These are phyloP conservation scores for Syrmaticus mikado DNA, from an alignment of 2,113 vertebrate species.

Conservation along the genomic window DNA sequence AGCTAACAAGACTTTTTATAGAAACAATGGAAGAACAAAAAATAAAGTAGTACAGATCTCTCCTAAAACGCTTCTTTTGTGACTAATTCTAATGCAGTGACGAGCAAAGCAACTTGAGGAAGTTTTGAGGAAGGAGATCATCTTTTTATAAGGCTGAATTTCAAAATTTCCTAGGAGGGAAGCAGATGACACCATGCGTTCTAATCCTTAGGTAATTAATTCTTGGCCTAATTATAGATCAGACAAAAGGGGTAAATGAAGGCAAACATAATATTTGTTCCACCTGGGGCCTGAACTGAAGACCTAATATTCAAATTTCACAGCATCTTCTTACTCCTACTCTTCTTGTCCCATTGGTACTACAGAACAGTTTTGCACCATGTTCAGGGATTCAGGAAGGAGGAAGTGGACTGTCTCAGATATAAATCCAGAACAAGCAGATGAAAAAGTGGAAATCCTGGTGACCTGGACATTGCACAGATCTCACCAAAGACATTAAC, in stretches of 20 bases:
- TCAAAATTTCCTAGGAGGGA: background rate
- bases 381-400: fast-evolving
- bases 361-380: no score
- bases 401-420: background rate
- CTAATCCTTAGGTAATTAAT: background rate
- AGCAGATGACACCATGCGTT: fast-evolving
- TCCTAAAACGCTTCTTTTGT: background rate
- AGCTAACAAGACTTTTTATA: background rate
- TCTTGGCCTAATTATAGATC: background rate
- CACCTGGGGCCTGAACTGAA: background rate
- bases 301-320: background rate
- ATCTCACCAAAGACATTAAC: background rate
- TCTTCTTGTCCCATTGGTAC: background rate
- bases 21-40: background rate
- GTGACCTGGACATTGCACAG: background rate
- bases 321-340: background rate
- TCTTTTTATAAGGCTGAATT: background rate
- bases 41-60: background rate
- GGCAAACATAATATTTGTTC: background rate
- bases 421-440: background rate
- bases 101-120: background rate
- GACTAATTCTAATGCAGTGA: background rate
- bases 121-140: background rate
- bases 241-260: background rate
- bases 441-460: background rate